A percentile compares a stretch with the other conserved stretches of the same genome.
Evolutionary conservation across 2,888 invertebrate species (phyloP).

Genomic region (Sarcophaga rosellei): DNA sequence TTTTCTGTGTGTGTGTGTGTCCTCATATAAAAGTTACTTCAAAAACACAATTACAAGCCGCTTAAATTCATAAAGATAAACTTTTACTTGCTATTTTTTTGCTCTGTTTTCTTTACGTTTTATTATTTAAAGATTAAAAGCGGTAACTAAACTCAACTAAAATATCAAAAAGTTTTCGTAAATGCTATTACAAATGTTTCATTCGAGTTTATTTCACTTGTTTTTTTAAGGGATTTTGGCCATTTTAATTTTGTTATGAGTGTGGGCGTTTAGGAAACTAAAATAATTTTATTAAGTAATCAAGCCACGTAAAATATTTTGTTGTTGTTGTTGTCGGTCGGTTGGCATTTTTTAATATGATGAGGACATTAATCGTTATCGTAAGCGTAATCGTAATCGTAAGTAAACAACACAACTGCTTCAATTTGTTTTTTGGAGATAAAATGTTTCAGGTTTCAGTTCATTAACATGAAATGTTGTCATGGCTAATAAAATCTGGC

Average conservation of each 20-base stretch:
- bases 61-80: conserved; percentile 68
- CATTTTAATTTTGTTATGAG: no score
- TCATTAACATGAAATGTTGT: background rate
- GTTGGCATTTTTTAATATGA: no score
- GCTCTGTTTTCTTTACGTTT: background rate
- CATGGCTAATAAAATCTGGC: background rate
- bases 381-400: no score
- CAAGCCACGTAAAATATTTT: background rate
- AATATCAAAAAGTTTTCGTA: background rate
- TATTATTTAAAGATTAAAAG: conserved; percentile 58
- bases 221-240: no score
- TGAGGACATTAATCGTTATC: no score
- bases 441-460: background rate
- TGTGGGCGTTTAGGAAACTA: no score
- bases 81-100: conserved; percentile 37
- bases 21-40: background rate
- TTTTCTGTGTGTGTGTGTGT: background rate
- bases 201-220: background rate
- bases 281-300: background rate
- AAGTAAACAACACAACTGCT: no score
- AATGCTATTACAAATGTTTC: background rate
- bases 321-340: no score
- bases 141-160: conserved; percentile 31
- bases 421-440: background rate
- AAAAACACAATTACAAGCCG: conserved; percentile 54